A percentile compares a stretch with the other conserved stretches of the same genome.
Evolutionary conservation across 2,888 invertebrate genomes (phyloP).

Genomic region (Reticulitermes lucifugus): DNA sequence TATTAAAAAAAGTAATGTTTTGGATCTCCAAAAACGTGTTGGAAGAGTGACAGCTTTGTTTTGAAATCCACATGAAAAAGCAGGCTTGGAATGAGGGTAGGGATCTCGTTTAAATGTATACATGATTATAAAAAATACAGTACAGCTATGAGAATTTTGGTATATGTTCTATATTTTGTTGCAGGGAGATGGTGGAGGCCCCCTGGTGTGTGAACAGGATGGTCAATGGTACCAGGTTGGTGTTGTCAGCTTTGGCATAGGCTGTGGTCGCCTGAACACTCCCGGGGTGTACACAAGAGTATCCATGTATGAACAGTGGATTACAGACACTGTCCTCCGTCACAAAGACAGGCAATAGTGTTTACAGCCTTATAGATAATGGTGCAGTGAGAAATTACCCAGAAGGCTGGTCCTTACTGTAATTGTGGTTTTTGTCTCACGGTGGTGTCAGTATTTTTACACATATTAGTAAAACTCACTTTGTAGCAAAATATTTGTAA

Average conservation of each 20-base stretch:
- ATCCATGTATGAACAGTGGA: constrained; percentile 58
- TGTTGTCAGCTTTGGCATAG: constrained; percentile 61
- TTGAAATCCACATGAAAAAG: no score
- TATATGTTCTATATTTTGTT: neutral
- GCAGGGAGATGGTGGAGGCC: constrained; percentile 64
- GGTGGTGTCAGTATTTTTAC: no score
- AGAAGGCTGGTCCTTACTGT: neutral
- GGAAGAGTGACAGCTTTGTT: no score
- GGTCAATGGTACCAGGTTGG: constrained; percentile 63
- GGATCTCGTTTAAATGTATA: no score
- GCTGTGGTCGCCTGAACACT: constrained; percentile 60
- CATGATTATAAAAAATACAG: no score
- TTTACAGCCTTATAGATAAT: neutral
- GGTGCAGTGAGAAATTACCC: neutral
- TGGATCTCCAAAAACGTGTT: no score
- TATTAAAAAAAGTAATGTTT: no score
- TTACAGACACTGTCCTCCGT: constrained; percentile 57
- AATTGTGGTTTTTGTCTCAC: neutral
- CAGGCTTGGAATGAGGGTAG: no score
- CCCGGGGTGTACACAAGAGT: constrained; percentile 63
- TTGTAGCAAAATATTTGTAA: no score
- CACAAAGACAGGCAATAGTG: constrained; percentile 23
- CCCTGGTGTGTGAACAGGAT: constrained; percentile 61
- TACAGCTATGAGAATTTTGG: no score
- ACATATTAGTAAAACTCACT: no score